Percentiles rank a stretch among this genome's conserved stretches.
Conservation (phyloP, 2,888 invertebrate genomes). For the Notodonta ziczac region DNA sequence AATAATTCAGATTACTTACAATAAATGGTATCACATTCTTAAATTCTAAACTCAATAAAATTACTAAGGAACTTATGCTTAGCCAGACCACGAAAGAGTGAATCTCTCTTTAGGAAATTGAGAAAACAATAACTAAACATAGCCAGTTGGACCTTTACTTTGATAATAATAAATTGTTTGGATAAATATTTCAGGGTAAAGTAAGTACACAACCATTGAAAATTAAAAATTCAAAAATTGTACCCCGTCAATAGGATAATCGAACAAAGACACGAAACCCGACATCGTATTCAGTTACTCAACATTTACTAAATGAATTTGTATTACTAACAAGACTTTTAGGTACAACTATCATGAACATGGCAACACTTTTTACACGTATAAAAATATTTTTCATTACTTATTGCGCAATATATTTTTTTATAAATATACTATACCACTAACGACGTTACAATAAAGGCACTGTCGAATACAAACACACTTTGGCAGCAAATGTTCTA, state of each 20-base stretch:
- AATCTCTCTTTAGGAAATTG: constrained; percentile 58
- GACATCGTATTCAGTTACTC: constrained; percentile 36
- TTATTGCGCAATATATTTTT: constrained; percentile 77
- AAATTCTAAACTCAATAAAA: constrained; percentile 71
- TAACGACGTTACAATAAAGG: constrained; percentile 76
- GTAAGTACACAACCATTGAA: constrained; percentile 83
- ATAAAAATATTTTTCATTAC: constrained; percentile 78
- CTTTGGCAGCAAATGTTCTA: constrained; percentile 82
- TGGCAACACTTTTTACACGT: constrained; percentile 82
- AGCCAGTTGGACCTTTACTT: constrained; percentile 51
- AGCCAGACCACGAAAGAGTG: constrained; percentile 71
- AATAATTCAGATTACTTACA: constrained; percentile 71
- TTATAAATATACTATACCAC: constrained; percentile 78
- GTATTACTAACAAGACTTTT: constrained; percentile 59
- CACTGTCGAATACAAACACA: constrained; percentile 85
- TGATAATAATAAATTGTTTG: constrained; percentile 38
- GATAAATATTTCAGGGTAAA: constrained; percentile 49
- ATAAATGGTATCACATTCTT: constrained; percentile 84
- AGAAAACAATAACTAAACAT: constrained; percentile 53
- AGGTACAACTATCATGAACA: constrained; percentile 72
- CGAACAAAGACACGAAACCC: constrained; percentile 36
- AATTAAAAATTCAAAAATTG: constrained; percentile 58
- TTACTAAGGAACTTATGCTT: constrained; percentile 80
- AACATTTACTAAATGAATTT: constrained; percentile 43
- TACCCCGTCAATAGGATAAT: constrained; percentile 40